Conservation (phyloP, 2,888 invertebrate genomes). For the Brenthis ino region DNA sequence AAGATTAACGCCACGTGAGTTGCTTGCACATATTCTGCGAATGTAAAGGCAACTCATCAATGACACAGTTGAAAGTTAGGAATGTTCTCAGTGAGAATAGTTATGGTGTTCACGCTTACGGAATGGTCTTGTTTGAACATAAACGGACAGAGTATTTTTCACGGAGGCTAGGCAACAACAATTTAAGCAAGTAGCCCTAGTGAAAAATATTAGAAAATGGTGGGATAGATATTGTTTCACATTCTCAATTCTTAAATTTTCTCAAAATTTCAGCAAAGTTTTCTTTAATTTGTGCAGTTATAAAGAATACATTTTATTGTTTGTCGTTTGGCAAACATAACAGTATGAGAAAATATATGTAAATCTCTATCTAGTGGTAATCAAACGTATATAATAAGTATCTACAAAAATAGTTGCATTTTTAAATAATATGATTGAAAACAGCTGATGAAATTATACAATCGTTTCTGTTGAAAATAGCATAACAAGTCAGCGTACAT, state of each 20-base stretch:
- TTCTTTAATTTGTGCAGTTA: slow-evolving; percentile 60
- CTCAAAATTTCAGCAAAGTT: slow-evolving; percentile 52
- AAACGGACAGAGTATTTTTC: slow-evolving; percentile 41
- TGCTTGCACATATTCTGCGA: slow-evolving; percentile 66
- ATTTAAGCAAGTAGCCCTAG: slow-evolving; percentile 44
- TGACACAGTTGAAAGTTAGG: slow-evolving; percentile 67
- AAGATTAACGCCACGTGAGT: slow-evolving; percentile 80
- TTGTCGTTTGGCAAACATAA: slow-evolving; percentile 71
- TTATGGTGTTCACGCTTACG: slow-evolving; percentile 32
- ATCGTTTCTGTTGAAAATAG: slow-evolving; percentile 45
- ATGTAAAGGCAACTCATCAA: slow-evolving; percentile 73
- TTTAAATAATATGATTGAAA: slow-evolving; percentile 65
- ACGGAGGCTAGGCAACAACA: slow-evolving; percentile 51
- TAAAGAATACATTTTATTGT: slow-evolving; percentile 55
- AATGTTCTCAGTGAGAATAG: slow-evolving; percentile 64
- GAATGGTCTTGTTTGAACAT: slow-evolving; percentile 23
- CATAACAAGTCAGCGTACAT: slow-evolving; percentile 50
- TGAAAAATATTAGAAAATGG: slow-evolving; percentile 44
- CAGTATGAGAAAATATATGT: slow-evolving; percentile 75
- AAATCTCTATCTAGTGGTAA: slow-evolving; percentile 78
- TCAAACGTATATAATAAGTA: slow-evolving; percentile 76
- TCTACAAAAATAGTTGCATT: slow-evolving; percentile 82
- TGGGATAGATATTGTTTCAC: slow-evolving; percentile 27
- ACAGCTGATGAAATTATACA: slow-evolving; percentile 54
- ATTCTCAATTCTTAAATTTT: slow-evolving; percentile 36